Conservation (phyloP, 2,888 invertebrate species). For the Zygothrica quintamaculata region DNA sequence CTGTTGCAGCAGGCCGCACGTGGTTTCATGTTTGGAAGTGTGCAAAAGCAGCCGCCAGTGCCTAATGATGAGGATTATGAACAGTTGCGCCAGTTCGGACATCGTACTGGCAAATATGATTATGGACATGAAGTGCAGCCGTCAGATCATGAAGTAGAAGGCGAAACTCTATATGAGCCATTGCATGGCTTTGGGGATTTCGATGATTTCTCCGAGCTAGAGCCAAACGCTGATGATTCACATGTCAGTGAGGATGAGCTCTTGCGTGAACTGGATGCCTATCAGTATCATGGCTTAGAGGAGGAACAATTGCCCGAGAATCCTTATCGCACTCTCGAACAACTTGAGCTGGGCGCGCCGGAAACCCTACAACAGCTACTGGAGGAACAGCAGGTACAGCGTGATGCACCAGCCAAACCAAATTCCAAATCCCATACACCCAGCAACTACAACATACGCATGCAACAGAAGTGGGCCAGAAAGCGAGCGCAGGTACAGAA, state of each 20-base stretch:
- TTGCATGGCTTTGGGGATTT: constrained; percentile 70
- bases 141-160: constrained; percentile 49
- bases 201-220: constrained; percentile 75
- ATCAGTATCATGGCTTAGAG: constrained; percentile 77
- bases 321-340: constrained; percentile 74
- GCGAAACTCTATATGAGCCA: constrained; percentile 58
- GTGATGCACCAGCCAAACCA: constrained; percentile 45
- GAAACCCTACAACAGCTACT: constrained; percentile 79
- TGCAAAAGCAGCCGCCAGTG: constrained; percentile 75
- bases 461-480: constrained; percentile 82
- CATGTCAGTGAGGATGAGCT: constrained; percentile 75
- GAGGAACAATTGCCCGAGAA: constrained; percentile 70
- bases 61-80: constrained; percentile 70
- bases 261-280: constrained; percentile 77
- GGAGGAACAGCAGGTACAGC: constrained; percentile 72
- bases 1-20: constrained; percentile 78
- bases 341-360: constrained; percentile 70
- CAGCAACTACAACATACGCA: constrained; percentile 70
- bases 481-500: constrained; percentile 77
- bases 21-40: constrained; percentile 78
- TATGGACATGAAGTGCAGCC: constrained; percentile 79
- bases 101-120: constrained; percentile 73
- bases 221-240: constrained; percentile 56
- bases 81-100: constrained; percentile 60
- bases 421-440: constrained; percentile 46